Conservation (phyloP, 2,797 vertebrate genomes). For the Fistularia commersonii region DNA sequence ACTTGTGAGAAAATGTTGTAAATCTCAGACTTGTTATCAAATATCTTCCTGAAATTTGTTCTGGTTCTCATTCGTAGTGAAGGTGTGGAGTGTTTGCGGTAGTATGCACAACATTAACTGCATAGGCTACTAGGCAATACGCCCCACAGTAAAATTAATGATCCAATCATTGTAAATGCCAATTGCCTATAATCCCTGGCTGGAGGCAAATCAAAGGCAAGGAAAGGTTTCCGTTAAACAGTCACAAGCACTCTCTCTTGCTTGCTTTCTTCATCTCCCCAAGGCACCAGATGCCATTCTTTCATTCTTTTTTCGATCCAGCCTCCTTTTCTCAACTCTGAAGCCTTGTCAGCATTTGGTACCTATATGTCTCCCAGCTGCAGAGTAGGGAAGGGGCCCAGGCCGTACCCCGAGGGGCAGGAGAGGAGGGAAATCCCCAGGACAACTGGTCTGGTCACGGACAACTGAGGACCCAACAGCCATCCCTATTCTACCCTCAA, state of each 20-base stretch:
- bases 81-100: constrained; percentile 1
- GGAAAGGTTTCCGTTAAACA: constrained; percentile 89
- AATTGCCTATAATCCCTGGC: constrained; percentile 79
- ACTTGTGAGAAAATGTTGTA: not conserved
- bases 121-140: constrained; percentile 48
- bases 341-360: constrained; percentile 55
- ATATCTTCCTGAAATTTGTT: not conserved
- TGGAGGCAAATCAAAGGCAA: constrained; percentile 80
- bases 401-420: constrained; percentile 48
- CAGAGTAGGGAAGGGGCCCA: constrained; percentile 74
- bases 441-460: constrained; percentile 97
- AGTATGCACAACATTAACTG: constrained; percentile 34
- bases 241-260: constrained; percentile 81
- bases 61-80: not conserved
- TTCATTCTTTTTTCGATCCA: constrained; percentile 72
- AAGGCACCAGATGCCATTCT: constrained; percentile 94
- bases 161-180: constrained; percentile 78
- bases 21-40: not conserved
- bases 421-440: constrained; percentile 88
- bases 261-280: constrained; percentile 62
- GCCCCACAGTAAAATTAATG: constrained; percentile 69
- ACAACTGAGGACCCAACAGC: constrained; percentile 76
- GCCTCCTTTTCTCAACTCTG: constrained; percentile 60
- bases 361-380: constrained; percentile 86
- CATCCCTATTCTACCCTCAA: constrained; percentile 79